Base-by-base conservation (phyloP, 2,888 invertebrate species). In the Gymnosoma rotundatum region DNA sequence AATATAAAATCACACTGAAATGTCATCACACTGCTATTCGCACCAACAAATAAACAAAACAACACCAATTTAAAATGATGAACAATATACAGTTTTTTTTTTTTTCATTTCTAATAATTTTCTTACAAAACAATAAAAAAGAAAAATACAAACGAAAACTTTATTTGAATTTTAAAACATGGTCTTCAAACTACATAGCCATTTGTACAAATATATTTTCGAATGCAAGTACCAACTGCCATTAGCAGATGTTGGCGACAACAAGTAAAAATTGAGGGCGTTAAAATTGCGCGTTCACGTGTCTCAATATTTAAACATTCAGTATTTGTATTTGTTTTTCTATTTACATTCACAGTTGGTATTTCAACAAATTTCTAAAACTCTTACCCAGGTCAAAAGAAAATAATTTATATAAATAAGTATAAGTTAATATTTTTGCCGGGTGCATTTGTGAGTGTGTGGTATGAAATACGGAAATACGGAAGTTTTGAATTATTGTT, bases 401-500 rank as follows among this genome's bases (percentile, higher is more conserved):
- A 52, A 52, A 52, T 8, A 18, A 18, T 16, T 5, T 38, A 38
- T 50, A 16, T 4, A 25, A 50, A 52, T 60, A 25, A 50, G 42
- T 60, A 50, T 18, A n/a, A 5, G 16, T 5, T 42, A 18, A 20
- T 32, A 18, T n/a, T n/a, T 45, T 63, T 78, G 20, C 18, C 42
- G 54, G 18, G 10, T 75, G 58, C 42, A 50, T 36, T 69, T 1
- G n/a, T 56, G 8, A 54, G 3, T n/a, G n/a, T n/a, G n/a, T n/a
- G 48, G 61, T 36, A 21, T 48, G 63, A 64, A 54, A 42, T 9
- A n/a, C n/a, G n/a, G n/a, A 54, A 25, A 54, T 32, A 48, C 81
- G 81, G 81, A 84, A 81, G 76, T 81, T 81, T 74, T 84, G 56
- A 84, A 67, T 80, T 84, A 78, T 84, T 84, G 76, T 80, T 78